phyloP scores from a whole-genome alignment of 2,113 vertebrate genomes.

The Monopterus albus region DNA sequence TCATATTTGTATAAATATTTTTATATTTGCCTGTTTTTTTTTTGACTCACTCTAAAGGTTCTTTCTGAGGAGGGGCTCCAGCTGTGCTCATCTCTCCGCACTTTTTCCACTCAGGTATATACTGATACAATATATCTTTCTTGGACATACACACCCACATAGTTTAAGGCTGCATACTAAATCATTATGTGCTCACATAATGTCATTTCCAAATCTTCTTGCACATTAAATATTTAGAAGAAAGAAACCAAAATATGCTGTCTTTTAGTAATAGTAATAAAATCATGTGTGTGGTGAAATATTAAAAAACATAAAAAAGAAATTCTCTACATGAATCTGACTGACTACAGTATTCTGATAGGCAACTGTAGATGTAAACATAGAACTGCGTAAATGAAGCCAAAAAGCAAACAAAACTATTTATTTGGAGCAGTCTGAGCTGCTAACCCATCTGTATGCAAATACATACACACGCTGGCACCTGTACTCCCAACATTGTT shows the following conservation, averaged over 20 bases:
- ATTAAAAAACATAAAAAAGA: not conserved
- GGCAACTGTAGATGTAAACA: not conserved
- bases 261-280: too few species aligned
- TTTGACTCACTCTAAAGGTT: conserved; percentile 79
- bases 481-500: conserved; percentile 13
- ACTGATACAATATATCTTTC: not conserved
- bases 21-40: conserved; percentile 6
- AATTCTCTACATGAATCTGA: not conserved
- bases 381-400: not conserved
- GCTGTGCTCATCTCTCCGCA: conserved; percentile 87
- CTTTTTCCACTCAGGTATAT: conserved; percentile 90
- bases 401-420: not conserved
- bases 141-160: not conserved
- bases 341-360: not conserved
- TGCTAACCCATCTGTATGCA: not conserved
- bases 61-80: conserved; percentile 93
- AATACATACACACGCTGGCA: conserved; percentile 7
- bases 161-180: not conserved
- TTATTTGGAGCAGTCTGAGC: not conserved
- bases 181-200: not conserved
- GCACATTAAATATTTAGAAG: not conserved
- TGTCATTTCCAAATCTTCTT: too few species aligned
- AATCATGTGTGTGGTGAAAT: not conserved
- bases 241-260: too few species aligned
- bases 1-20: not conserved